Percentiles rank a stretch among this genome's conserved stretches.
Evolutionary conservation across 2,888 invertebrate genomes (phyloP).

Genomic region (Melanchra persicariae): DNA sequence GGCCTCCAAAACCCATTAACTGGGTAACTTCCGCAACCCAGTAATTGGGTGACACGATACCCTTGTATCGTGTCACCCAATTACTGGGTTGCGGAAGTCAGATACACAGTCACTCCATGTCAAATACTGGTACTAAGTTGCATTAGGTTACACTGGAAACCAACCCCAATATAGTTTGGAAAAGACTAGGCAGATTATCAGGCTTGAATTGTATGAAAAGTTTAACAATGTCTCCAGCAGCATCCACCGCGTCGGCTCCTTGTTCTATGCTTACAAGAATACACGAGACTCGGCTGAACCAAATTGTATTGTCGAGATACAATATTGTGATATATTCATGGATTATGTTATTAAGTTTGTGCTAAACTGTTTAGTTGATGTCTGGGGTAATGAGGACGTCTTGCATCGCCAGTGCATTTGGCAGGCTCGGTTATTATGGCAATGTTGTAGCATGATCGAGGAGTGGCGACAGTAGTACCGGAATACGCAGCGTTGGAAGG

Average conservation of each 20-base stretch:
- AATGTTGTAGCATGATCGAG: background rate
- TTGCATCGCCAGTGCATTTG: background rate
- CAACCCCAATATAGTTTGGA: no score
- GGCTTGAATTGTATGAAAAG: background rate
- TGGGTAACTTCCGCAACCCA: no score
- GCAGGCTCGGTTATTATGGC: background rate
- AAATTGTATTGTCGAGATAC: constrained; percentile 45
- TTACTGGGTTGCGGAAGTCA: no score
- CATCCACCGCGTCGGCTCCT: background rate
- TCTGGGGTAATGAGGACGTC: background rate
- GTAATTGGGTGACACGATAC: no score
- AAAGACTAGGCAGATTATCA: no score
- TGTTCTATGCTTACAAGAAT: background rate
- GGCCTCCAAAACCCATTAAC: no score
- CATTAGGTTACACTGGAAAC: no score
- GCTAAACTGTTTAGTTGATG: constrained; percentile 17
- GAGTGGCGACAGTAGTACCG: no score
- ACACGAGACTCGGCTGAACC: constrained; percentile 19
- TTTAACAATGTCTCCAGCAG: background rate
- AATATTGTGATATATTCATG: constrained; percentile 34
- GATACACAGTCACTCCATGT: no score
- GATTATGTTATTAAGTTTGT: constrained; percentile 14
- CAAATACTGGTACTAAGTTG: no score
- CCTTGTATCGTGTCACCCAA: no score
- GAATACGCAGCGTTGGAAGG: no score